These are phyloP conservation scores for Coccyzus lansbergi DNA, from an alignment of 2,797 vertebrate species.

Conservation along the genomic window DNA sequence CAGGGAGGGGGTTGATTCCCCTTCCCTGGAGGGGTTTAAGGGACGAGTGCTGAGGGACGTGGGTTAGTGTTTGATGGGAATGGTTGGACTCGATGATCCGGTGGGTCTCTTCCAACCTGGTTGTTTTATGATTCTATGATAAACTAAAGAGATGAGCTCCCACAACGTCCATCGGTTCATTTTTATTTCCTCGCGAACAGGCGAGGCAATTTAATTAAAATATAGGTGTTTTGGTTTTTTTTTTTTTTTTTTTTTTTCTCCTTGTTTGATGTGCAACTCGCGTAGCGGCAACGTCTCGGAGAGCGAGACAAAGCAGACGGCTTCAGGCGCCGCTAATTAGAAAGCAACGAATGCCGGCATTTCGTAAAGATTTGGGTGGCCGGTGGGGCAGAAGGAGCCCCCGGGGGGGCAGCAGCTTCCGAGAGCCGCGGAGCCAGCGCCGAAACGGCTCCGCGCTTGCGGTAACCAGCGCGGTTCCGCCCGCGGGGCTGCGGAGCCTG, in stretches of 20 bases:
- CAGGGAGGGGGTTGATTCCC: no score
- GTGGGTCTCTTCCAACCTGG: no score
- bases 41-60: no score
- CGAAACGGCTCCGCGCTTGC: background rate
- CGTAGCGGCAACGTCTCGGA: background rate
- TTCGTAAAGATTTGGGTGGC: background rate
- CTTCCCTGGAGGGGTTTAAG: no score
- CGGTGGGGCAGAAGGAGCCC: background rate
- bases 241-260: background rate
- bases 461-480: background rate
- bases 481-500: background rate
- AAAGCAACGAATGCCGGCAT: slow-evolving; percentile 38
- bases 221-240: background rate
- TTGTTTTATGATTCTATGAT: no score
- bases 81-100: no score
- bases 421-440: background rate
- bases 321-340: slow-evolving; percentile 19
- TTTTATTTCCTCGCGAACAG: background rate
- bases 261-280: background rate
- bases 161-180: background rate
- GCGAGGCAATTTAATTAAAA: background rate
- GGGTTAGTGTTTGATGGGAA: no score
- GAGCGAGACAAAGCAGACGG: background rate
- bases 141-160: background rate
- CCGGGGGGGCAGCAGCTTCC: background rate